Evolutionary conservation across 2,797 vertebrate species (phyloP).

Genomic region (Austrolebias charrua): DNA sequence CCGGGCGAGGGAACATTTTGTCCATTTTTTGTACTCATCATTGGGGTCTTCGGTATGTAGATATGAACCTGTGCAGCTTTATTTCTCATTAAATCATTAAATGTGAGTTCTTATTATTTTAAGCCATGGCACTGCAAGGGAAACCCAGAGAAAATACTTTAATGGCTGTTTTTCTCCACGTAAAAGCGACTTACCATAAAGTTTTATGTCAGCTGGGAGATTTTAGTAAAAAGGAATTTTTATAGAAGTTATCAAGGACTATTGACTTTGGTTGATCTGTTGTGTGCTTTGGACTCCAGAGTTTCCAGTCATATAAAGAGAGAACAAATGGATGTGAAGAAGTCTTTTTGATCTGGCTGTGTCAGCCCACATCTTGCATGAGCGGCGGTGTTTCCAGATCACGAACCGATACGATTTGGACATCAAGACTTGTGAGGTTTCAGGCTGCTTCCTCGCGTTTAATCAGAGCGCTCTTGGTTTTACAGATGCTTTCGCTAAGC

Average conservation of each 20-base stretch:
- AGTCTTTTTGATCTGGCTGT: conserved; percentile 27
- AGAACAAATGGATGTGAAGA: conserved; percentile 37
- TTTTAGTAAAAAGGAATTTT: conserved; percentile 32
- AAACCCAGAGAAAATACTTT: conserved; percentile 15
- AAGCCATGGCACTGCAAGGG: conserved; percentile 6
- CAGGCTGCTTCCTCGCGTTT: conserved; percentile 16
- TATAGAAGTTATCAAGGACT: conserved; percentile 26
- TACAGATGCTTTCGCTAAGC: conserved; percentile 18
- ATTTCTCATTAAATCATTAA: conserved; percentile 41
- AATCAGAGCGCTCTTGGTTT: conserved; percentile 16
- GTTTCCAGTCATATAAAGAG: conserved; percentile 36
- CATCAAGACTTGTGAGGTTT: conserved; percentile 10
- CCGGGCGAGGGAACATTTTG: no score
- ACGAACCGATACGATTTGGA: conserved; percentile 41
- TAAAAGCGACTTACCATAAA: conserved; percentile 23
- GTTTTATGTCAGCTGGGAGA: conserved; percentile 19
- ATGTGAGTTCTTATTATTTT: conserved; percentile 34
- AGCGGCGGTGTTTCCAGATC: conserved; percentile 28
- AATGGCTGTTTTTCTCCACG: conserved; percentile 16
- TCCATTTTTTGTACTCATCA: no score
- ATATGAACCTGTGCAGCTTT: conserved; percentile 41
- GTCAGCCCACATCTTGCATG: conserved; percentile 24
- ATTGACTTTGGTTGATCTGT: conserved; percentile 45
- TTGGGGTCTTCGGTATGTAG: no score
- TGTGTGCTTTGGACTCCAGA: conserved; percentile 39